Evolutionary conservation across 2,113 vertebrate genomes (phyloP).

Genomic region (Pandion haliaetus): DNA sequence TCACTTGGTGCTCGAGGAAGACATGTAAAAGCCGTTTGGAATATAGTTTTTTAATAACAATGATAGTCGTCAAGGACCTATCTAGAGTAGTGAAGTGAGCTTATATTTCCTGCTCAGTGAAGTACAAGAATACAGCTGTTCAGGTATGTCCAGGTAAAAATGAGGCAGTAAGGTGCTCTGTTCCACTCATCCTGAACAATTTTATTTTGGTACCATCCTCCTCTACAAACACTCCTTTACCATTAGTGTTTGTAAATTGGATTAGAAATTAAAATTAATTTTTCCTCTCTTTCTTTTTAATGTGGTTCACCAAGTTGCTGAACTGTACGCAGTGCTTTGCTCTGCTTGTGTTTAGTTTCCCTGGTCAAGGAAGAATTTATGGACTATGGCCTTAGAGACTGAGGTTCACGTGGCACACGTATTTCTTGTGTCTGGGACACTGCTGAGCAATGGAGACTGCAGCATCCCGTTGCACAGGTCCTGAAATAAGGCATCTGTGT

Average conservation of each 20-base stretch:
- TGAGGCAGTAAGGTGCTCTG: background rate
- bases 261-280: background rate
- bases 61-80: background rate
- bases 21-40: slow-evolving; percentile 24
- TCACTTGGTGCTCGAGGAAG: background rate
- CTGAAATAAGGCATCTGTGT: background rate
- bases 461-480: background rate
- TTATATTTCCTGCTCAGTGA: background rate
- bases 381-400: background rate
- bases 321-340: background rate
- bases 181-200: background rate
- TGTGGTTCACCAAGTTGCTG: background rate
- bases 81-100: background rate
- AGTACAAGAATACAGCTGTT: background rate
- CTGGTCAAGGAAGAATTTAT: background rate
- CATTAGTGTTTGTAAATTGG: background rate
- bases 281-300: background rate
- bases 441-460: background rate
- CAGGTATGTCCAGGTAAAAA: background rate
- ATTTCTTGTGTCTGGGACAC: background rate
- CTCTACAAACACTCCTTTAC: background rate
- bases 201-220: background rate
- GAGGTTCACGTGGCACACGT: background rate
- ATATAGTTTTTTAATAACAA: slow-evolving; percentile 39
- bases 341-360: background rate